Base-by-base conservation (phyloP, 2,797 vertebrate genomes). In the Takifugu rubripes region DNA sequence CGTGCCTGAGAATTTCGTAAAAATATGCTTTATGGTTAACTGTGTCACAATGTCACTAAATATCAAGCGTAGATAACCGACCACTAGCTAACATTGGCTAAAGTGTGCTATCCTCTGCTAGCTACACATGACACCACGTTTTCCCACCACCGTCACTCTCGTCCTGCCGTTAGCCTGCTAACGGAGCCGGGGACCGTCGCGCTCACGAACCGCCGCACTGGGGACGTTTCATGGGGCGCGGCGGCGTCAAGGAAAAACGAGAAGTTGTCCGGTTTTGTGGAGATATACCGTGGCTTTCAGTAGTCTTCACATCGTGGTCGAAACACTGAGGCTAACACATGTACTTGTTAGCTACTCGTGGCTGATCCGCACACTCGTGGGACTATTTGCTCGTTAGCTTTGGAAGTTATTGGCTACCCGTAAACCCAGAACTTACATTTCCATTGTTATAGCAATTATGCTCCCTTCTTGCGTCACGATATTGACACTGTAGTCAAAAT, bases 401-500 rank as follows among this genome's bases (percentile, higher is more conserved):
- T 42, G 3, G 29, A 14, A 4, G 17, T 31, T 24, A 61, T 24
- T 25, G n/a, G 25, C 24, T 5, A 26, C 12, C 40, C 17, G 59
- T 2, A 25, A 25, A 57, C 74, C 25, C 5, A 6, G 59, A 0
- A 88, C 87, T 89, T 89, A 89, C 87, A 86, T 89, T 25, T 78
- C 74, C 16, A 53, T 58, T 31, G 59, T 69, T 72, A 68, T 54
- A 55, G 43, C 55, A 63, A 53, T 49, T 52, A 47, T 57, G 25
- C 46, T 74, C 56, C 68, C 52, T 48, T 68, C 58, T 71, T 25
- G n/a, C 33, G 58, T 27, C 56, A 44, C 56, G 52, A 17, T 59
- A 47, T 47, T n/a, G 29, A 25, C 16, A 52, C 25, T 53, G 61
- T 40, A 49, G 10, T 2, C 44, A 7, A 9, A 21, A 46, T 46